phyloP scores from a whole-genome alignment of 2,797 vertebrate genomes.

The Menidia menidia region DNA sequence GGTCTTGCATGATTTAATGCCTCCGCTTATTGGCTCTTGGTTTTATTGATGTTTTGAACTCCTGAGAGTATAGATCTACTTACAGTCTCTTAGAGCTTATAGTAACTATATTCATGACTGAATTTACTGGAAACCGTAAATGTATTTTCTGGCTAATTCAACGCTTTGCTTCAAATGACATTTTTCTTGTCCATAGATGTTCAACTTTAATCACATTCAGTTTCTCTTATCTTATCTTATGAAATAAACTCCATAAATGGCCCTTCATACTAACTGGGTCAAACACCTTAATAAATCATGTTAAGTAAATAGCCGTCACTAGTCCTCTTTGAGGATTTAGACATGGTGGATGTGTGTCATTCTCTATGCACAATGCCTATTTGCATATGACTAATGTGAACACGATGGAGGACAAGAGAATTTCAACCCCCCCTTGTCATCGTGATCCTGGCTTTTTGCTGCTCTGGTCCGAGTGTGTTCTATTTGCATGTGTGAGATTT shows the following conservation, averaged over 20 bases:
- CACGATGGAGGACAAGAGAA: slow-evolving; percentile 75
- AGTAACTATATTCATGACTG: too few species aligned
- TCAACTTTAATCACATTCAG: slow-evolving; percentile 11
- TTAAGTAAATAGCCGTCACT: slow-evolving; percentile 73
- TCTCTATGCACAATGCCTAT: slow-evolving; percentile 74
- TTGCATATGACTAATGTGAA: slow-evolving; percentile 82
- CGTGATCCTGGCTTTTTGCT: slow-evolving; percentile 67
- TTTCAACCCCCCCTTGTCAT: slow-evolving; percentile 66
- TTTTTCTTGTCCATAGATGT: neutral
- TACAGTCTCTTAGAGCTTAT: too few species aligned
- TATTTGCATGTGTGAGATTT: slow-evolving; percentile 34
- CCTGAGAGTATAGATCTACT: too few species aligned
- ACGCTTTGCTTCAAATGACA: neutral
- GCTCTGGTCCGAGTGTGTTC: slow-evolving; percentile 35
- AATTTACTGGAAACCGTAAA: too few species aligned
- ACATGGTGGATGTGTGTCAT: slow-evolving; percentile 79
- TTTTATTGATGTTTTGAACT: neutral
- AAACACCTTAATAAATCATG: slow-evolving; percentile 78
- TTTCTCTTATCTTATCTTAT: slow-evolving; percentile 26
- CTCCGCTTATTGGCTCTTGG: neutral
- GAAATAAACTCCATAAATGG: slow-evolving; percentile 40
- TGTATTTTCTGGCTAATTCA: neutral
- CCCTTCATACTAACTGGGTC: slow-evolving; percentile 66
- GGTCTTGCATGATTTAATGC: neutral
- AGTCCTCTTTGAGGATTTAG: slow-evolving; percentile 74